Conservation (phyloP, 2,888 invertebrate species). For the Caenorhabditis sulstoni region DNA sequence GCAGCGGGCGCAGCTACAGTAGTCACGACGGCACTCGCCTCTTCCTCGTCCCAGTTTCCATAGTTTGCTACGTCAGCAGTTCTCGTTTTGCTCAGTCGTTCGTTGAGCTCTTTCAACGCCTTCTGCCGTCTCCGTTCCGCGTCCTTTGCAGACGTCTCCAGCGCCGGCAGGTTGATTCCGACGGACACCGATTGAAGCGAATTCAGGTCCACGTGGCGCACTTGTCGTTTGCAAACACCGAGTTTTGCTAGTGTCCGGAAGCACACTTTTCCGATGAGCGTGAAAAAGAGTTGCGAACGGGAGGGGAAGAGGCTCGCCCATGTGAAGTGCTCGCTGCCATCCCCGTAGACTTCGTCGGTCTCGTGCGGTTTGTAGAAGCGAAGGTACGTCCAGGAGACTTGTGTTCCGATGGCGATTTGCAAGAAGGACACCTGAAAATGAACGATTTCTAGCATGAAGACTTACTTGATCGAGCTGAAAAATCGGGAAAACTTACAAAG, state of each 20-base stretch:
- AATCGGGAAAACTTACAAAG: slow-evolving; percentile 52
- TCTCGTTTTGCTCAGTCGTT: slow-evolving; percentile 69
- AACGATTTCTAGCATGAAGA: background rate
- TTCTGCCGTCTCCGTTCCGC: slow-evolving; percentile 68
- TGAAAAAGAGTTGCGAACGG: slow-evolving; percentile 70
- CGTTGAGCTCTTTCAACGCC: slow-evolving; percentile 73
- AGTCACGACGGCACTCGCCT: slow-evolving; percentile 20
- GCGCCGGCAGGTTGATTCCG: slow-evolving; percentile 62
- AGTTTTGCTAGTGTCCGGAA: slow-evolving; percentile 69
- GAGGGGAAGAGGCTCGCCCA: slow-evolving; percentile 79
- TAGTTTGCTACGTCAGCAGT: slow-evolving; percentile 54
- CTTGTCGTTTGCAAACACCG: slow-evolving; percentile 71
- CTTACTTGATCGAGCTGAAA: too few relatives aligned
- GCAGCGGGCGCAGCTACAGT: background rate
- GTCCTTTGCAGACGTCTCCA: slow-evolving; percentile 66
- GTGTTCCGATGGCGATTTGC: slow-evolving; percentile 71
- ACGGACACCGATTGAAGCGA: slow-evolving; percentile 70
- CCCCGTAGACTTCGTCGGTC: slow-evolving; percentile 72
- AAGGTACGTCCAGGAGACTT: slow-evolving; percentile 79
- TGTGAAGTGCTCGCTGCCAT: slow-evolving; percentile 78
- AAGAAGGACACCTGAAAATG: slow-evolving; percentile 52
- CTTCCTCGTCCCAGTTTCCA: slow-evolving; percentile 66
- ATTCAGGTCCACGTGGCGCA: slow-evolving; percentile 71
- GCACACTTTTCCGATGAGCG: slow-evolving; percentile 66
- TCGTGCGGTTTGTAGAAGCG: slow-evolving; percentile 75